phyloP scores from a whole-genome alignment of 2,113 vertebrate genomes.

The Leptocoma aspasia region DNA sequence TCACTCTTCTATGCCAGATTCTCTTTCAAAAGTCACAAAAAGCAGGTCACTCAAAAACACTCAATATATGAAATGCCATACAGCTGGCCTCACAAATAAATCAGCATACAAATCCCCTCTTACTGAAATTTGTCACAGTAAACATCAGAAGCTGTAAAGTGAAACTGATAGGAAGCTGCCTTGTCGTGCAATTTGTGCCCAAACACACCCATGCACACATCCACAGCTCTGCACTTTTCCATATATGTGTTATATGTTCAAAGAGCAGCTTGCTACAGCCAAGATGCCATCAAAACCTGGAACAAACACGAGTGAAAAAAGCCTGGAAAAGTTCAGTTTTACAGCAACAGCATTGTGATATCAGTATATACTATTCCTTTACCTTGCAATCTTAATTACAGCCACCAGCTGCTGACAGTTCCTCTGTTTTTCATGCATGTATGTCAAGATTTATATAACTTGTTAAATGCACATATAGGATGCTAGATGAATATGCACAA shows the following conservation, averaged over 20 bases:
- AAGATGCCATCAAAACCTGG: neutral
- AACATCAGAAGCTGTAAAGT: conserved; percentile 40
- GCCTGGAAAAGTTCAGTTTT: neutral
- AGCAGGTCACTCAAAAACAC: neutral
- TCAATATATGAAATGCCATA: neutral
- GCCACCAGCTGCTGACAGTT: neutral
- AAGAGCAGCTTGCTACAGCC: neutral
- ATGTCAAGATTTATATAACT: neutral
- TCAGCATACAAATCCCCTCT: conserved; percentile 26
- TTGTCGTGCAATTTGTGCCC: neutral
- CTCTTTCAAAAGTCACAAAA: conserved; percentile 6
- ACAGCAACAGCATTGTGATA: neutral
- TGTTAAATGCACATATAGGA: neutral
- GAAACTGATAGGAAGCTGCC: neutral
- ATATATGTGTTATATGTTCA: neutral
- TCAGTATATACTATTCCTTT: neutral
- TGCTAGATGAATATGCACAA: neutral
- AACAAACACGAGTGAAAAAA: neutral
- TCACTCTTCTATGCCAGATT: neutral
- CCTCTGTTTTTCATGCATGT: neutral
- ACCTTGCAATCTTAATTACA: neutral
- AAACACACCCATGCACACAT: neutral
- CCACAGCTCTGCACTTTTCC: neutral
- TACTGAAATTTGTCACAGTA: conserved; percentile 40
- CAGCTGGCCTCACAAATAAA: conserved; percentile 25